A percentile compares a stretch with the other conserved stretches of the same genome.
Conservation (phyloP, 2,797 vertebrate species). For the Pitangus sulphuratus region DNA sequence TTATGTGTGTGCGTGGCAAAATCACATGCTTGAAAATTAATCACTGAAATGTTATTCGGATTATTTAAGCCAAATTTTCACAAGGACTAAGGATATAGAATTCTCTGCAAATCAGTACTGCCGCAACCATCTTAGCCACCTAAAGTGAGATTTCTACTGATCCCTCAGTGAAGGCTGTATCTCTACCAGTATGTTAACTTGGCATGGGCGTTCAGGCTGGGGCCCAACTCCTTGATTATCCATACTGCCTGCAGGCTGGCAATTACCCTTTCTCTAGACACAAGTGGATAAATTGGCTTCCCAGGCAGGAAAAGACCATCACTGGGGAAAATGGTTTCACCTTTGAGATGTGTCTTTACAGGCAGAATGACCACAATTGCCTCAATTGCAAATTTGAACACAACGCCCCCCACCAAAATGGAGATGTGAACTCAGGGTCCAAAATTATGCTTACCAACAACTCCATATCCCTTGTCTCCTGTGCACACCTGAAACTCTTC, state of each 20-base stretch:
- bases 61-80: not conserved
- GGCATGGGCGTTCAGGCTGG: not conserved
- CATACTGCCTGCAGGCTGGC: not conserved
- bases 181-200: not conserved
- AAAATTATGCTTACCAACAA: not conserved
- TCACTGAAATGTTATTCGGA: not conserved
- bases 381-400: not conserved
- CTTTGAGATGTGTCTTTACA: not conserved
- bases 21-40: not conserved
- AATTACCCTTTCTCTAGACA: not conserved
- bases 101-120: not conserved
- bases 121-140: not conserved
- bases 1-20: not conserved
- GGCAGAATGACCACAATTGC: not conserved
- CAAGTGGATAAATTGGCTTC: not conserved
- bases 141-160: not conserved
- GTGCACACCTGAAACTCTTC: not conserved
- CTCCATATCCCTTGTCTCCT: not conserved
- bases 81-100: not conserved
- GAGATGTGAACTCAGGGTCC: not conserved
- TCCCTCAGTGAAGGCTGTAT: not conserved
- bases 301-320: not conserved
- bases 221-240: not conserved
- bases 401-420: rapidly evolving
- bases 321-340: not conserved